A percentile compares a stretch with the other conserved stretches of the same genome.
These are phyloP conservation scores for Mycogona germanica DNA, from an alignment of 2,888 invertebrate species.

Conservation along the genomic window DNA sequence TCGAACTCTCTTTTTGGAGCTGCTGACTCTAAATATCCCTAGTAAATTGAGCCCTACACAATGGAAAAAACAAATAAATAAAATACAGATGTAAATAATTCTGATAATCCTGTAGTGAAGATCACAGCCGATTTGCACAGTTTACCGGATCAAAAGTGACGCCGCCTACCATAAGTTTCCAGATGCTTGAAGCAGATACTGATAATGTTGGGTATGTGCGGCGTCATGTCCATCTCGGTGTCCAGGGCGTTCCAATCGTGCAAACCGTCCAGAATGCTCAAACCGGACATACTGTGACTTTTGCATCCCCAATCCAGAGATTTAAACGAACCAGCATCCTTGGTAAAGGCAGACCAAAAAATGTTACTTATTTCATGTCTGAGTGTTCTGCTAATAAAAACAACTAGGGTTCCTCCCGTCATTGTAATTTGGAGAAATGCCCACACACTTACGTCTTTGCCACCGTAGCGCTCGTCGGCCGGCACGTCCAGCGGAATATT, in stretches of 20 bases:
- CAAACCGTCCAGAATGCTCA: constrained; percentile 35
- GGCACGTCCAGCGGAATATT: constrained; percentile 17
- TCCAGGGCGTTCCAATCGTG: constrained; percentile 15
- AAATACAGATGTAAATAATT: not conserved
- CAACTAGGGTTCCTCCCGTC: too few relatives aligned
- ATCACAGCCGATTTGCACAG: not conserved
- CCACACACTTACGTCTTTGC: constrained; percentile 10
- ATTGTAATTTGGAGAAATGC: too few relatives aligned
- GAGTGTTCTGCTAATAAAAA: not conserved
- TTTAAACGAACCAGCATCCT: constrained; percentile 18
- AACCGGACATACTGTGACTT: constrained; percentile 32
- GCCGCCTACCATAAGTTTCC: constrained; percentile 50
- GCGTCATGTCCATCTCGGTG: constrained; percentile 18
- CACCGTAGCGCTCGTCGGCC: constrained; percentile 7
- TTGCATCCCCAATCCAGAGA: constrained; percentile 25
- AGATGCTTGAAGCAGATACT: constrained; percentile 68
- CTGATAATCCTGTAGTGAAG: not conserved
- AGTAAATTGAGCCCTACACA: constrained; percentile 51
- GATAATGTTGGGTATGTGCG: constrained; percentile 60
- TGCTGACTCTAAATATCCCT: constrained; percentile 83
- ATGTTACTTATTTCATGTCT: too few relatives aligned
- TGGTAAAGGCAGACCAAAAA: not conserved
- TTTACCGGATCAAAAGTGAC: not conserved
- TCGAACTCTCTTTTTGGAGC: constrained; percentile 80
- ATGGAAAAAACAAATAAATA: not conserved